phyloP scores from a whole-genome alignment of 2,113 vertebrate genomes.

The Xenotilapia longispinis region DNA sequence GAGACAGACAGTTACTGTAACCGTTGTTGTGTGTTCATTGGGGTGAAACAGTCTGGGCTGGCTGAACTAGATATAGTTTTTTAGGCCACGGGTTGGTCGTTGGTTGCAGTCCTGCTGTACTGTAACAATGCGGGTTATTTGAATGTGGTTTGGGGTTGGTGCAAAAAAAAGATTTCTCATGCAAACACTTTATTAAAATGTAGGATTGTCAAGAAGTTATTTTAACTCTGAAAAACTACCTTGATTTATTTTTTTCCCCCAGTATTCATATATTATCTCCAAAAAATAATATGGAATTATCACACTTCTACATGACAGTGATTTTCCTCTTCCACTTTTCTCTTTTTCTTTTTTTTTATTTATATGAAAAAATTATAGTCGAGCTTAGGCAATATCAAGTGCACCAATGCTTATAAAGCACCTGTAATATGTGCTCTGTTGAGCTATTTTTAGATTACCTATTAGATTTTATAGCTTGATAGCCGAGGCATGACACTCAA shows the following conservation, averaged over 20 bases:
- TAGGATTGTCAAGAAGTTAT: neutral
- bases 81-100: neutral
- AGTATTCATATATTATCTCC: neutral
- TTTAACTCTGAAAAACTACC: neutral
- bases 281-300: neutral
- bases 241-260: accelerated
- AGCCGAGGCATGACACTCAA: neutral
- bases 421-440: neutral
- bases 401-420: neutral
- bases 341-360: accelerated
- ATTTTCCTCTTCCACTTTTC: neutral
- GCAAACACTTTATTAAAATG: neutral
- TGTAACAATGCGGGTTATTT: neutral
- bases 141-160: constrained; percentile 14
- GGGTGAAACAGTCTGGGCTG: neutral
- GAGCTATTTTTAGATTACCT: neutral
- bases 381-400: neutral
- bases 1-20: neutral
- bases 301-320: neutral
- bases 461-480: neutral
- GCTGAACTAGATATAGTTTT: neutral
- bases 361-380: neutral
- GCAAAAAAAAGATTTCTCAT: neutral
- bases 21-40: neutral
- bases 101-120: neutral